Conservation (phyloP, 2,888 invertebrate genomes). For the Caenorhabditis sp. region DNA sequence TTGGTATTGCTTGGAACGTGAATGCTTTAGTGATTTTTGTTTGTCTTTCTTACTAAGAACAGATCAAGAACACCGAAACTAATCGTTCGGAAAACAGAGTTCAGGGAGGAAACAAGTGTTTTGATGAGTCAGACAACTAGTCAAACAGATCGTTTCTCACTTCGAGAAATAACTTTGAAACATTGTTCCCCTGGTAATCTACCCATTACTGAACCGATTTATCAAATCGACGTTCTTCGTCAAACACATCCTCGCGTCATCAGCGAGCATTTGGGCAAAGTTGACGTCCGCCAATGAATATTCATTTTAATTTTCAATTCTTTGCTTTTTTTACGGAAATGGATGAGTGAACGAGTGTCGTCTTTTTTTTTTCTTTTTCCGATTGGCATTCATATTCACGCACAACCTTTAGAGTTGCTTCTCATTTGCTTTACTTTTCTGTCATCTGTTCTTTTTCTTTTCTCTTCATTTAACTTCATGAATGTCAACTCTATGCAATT, state of each 20-base stretch:
- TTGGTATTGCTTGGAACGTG: not conserved
- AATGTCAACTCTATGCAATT: slow-evolving; percentile 49
- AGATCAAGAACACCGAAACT: not conserved
- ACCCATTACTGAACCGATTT: not conserved
- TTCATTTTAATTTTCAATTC: slow-evolving; percentile 12
- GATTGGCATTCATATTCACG: slow-evolving; percentile 7
- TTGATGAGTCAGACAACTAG: not conserved
- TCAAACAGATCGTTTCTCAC: not conserved
- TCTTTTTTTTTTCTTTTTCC: not conserved
- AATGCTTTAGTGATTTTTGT: not conserved
- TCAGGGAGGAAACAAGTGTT: not conserved
- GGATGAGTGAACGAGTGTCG: not conserved
- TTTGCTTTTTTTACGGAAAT: too few relatives aligned
- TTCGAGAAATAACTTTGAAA: not conserved
- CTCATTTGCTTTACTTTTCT: slow-evolving; percentile 12
- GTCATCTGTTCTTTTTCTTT: slow-evolving; percentile 11
- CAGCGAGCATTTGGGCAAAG: not conserved
- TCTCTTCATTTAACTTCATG: slow-evolving; percentile 19
- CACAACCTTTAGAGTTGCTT: slow-evolving; percentile 24
- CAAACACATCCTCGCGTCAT: not conserved
- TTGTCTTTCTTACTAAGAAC: not conserved
- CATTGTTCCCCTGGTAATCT: slow-evolving; percentile 1
- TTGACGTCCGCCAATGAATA: slow-evolving; percentile 8
- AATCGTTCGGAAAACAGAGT: not conserved
- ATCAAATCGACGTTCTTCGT: not conserved